phyloP scores from a whole-genome alignment of 2,113 vertebrate genomes.

The Tetraodon nigroviridis region DNA sequence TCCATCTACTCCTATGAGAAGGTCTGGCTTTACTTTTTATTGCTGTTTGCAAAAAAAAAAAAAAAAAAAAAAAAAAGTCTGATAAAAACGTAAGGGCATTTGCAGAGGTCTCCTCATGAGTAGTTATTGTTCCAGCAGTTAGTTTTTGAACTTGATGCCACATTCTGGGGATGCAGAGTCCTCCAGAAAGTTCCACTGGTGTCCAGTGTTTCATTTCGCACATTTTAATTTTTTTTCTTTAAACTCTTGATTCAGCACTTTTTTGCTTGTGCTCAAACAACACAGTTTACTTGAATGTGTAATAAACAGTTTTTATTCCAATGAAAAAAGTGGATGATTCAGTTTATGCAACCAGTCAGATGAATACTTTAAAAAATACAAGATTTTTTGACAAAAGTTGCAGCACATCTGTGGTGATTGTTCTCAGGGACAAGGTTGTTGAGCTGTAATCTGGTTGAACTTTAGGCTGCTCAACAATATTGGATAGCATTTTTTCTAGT shows the following conservation, averaged over 20 bases:
- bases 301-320: neutral
- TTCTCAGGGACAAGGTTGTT: too few relatives aligned
- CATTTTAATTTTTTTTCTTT: conserved; percentile 35
- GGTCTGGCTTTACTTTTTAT: conserved; percentile 8
- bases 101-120: conserved; percentile 8
- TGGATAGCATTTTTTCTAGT: too few relatives aligned
- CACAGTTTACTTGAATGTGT: conserved; percentile 5
- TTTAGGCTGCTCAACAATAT: too few relatives aligned
- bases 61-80: conserved; percentile 15
- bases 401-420: too few relatives aligned
- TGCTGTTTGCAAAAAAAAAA: conserved; percentile 19
- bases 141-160: conserved; percentile 20
- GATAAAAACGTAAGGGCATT: conserved; percentile 5
- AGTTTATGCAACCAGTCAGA: neutral
- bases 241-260: conserved; percentile 5
- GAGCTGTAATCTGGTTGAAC: too few relatives aligned
- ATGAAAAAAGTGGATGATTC: neutral
- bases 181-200: conserved; percentile 31
- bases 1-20: conserved; percentile 23
- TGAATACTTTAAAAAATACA: too few relatives aligned
- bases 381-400: too few relatives aligned
- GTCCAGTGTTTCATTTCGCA: conserved; percentile 35
- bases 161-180: conserved; percentile 32
- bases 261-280: conserved; percentile 21
- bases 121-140: conserved; percentile 7